A percentile compares a stretch with the other conserved stretches of the same genome.
Evolutionary conservation across 2,797 vertebrate genomes (phyloP).

Genomic region (Saguinus oedipus): DNA sequence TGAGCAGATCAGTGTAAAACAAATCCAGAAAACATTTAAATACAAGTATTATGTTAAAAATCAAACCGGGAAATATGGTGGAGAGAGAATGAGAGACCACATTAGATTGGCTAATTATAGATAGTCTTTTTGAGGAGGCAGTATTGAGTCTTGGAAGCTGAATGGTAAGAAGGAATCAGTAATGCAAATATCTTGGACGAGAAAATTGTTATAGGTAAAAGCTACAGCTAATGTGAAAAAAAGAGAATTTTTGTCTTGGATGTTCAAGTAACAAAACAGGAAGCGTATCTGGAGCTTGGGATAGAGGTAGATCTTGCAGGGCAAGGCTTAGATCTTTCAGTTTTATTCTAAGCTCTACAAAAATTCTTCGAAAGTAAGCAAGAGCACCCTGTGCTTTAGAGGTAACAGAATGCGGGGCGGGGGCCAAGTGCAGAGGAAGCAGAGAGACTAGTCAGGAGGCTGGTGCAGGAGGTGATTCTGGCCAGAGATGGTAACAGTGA

Average conservation of each 20-base stretch:
- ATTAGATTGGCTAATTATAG: neutral
- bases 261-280: neutral
- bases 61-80: neutral
- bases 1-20: neutral
- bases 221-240: neutral
- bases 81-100: neutral
- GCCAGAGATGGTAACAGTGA: neutral
- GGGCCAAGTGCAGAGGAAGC: neutral
- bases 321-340: neutral
- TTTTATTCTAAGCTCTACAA: neutral
- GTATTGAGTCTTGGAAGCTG: neutral
- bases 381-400: neutral
- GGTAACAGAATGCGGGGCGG: neutral
- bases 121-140: neutral
- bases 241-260: neutral
- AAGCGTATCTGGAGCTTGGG: neutral
- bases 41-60: slow-evolving; percentile 10
- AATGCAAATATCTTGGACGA: neutral
- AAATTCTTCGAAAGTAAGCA: neutral
- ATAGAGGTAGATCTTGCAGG: neutral
- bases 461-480: neutral
- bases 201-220: neutral
- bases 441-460: neutral
- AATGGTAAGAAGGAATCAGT: slow-evolving; percentile 18
- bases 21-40: neutral